Evolutionary conservation across 2,888 invertebrate species (phyloP), one percentile per base, ranked within the genome.

Genomic region (Plutella xylostella): DNA sequence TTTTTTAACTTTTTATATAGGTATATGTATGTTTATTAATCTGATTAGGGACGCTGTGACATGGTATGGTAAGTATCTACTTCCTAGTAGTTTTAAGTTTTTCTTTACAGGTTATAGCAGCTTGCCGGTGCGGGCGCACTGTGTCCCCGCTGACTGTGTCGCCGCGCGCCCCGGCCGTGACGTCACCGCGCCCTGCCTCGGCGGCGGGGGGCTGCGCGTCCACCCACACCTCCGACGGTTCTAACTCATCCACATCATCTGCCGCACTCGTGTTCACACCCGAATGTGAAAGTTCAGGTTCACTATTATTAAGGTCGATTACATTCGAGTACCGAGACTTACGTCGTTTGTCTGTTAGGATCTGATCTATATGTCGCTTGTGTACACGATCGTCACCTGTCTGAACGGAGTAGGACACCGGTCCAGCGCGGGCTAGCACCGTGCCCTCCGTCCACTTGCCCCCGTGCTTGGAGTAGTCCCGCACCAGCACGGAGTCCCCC

Each of bases 281-380:
- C 39, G 12, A 20, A 14, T 4, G 12, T 12, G 14, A 2, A 14
- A 14, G 31, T 15, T 14, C 31, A 31, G 12, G n/a, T 12, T 6
- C 14, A 31, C 5, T 11, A 6, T 2, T 4, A 14, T 12, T n/a
- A 4, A n/a, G 6, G 6, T 9, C 17, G 17, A 7, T 9, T 18
- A 37, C 14, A n/a, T 14, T 9, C 22, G 20, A 22, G 12, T 17
- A 18, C 6, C 20, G 38, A 21, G 38, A 38, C n/a, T 38, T 20
- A 12, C 38, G 38, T 12, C 7, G 12, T 20, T 38, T 35, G 17
- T 18, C 5, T 9, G 17, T 6, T 5, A 47, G 21, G 21, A 47
- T 44, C 42, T 44, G 47, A 25, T 47, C 47, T 9, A 45, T 33
- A 30, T 48, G 47, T 15, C 47, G 42, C 30, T 43, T 45, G 25